phyloP scores from a whole-genome alignment of 1,140 invertebrate species.

The Caligus rogercresseyi region DNA sequence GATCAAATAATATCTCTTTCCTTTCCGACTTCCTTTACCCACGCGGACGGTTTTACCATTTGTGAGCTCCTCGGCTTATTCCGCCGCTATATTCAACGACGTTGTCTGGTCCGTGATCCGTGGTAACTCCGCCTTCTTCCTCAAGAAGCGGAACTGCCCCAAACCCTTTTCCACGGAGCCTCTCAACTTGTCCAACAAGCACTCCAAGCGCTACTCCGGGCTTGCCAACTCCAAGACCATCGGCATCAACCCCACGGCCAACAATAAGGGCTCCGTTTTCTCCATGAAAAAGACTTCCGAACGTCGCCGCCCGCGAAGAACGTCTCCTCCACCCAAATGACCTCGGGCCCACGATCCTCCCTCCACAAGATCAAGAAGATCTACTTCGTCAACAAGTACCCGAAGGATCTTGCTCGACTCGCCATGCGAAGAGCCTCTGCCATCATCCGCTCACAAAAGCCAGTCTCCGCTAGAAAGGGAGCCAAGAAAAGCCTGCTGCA shows the following conservation, averaged over 20 bases:
- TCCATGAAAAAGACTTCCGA: not conserved
- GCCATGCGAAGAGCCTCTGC: constrained; percentile 10
- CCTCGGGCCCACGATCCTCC: not conserved
- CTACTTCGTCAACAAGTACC: not conserved
- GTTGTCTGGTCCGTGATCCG: constrained; percentile 11
- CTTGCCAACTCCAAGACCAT: constrained; percentile 11
- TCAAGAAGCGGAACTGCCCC: constrained; percentile 18
- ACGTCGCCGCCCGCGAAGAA: not conserved
- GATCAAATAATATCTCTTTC: no score
- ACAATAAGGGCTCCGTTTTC: constrained; percentile 10
- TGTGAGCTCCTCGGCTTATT: no score
- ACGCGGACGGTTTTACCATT: not conserved
- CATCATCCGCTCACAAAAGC: constrained; percentile 7
- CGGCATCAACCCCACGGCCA: not conserved
- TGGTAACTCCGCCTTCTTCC: constrained; percentile 9
- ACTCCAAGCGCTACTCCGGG: constrained; percentile 11
- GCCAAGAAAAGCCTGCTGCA: no score
- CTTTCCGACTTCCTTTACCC: not conserved
- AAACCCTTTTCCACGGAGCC: constrained; percentile 12
- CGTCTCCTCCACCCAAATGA: not conserved
- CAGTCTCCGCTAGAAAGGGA: constrained; percentile 5
- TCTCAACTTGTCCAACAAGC: constrained; percentile 9
- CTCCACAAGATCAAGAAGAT: constrained; percentile 6
- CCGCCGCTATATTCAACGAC: no score
- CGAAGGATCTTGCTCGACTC: constrained; percentile 10